A percentile compares a stretch with the other conserved stretches of the same genome.
phyloP scores from a whole-genome alignment of 2,888 invertebrate species.

The Abscondita cerata region DNA sequence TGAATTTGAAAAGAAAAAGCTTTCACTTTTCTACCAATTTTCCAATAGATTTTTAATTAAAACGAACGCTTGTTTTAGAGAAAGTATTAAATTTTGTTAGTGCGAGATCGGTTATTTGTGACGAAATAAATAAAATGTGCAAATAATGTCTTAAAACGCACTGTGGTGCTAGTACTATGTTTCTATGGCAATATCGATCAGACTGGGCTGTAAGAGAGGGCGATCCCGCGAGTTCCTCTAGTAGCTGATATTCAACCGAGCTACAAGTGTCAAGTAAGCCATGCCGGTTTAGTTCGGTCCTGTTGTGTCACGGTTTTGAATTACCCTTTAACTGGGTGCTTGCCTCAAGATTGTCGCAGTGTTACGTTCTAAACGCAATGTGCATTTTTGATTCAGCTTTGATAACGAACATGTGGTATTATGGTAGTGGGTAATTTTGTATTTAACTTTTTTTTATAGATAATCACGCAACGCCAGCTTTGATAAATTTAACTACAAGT shows the following conservation, averaged over 20 bases:
- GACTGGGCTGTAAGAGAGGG: conserved; percentile 35
- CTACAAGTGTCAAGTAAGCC: conserved; percentile 39
- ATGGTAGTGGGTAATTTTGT: too few species aligned
- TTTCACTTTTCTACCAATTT: too few species aligned
- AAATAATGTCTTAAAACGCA: conserved; percentile 35
- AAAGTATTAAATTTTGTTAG: not conserved
- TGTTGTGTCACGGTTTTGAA: too few species aligned
- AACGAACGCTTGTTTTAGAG: too few species aligned
- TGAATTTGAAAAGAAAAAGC: too few species aligned
- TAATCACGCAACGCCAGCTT: too few species aligned
- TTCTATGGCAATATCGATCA: conserved; percentile 47
- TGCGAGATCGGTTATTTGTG: not conserved
- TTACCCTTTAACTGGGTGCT: conserved; percentile 19
- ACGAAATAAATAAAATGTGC: conserved; percentile 18
- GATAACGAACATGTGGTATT: too few species aligned
- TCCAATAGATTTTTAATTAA: too few species aligned
- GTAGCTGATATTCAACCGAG: conserved; percentile 33
- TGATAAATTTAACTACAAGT: too few species aligned
- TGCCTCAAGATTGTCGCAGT: not conserved
- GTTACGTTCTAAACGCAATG: too few species aligned
- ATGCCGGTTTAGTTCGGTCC: conserved; percentile 22
- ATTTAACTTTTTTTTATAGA: too few species aligned
- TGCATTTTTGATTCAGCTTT: too few species aligned
- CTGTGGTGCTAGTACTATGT: conserved; percentile 42
- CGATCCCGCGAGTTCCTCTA: conserved; percentile 29